Conservation (phyloP, 92 coral and sea anemone species). For the Parazoanthus atlanticus region DNA sequence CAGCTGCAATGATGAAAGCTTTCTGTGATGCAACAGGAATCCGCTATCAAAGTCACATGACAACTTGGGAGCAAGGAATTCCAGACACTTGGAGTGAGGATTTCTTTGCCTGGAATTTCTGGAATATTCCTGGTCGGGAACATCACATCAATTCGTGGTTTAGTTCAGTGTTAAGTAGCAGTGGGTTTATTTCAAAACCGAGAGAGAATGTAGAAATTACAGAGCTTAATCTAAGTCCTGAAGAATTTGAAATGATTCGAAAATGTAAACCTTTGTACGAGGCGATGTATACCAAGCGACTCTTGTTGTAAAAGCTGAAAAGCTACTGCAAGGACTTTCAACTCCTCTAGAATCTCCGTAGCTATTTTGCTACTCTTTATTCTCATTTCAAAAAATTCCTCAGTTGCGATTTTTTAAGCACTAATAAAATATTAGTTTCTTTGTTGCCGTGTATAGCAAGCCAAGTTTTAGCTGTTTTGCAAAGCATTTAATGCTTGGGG, state of each 20-base stretch:
- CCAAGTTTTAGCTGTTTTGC: too few relatives aligned
- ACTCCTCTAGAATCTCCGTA: too few relatives aligned
- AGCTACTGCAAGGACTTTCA: too few relatives aligned
- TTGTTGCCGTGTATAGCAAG: too few relatives aligned
- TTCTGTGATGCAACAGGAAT: slow-evolving; percentile 9
- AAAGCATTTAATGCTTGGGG: too few relatives aligned
- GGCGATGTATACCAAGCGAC: neutral
- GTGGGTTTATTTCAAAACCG: neutral
- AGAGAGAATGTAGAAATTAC: neutral
- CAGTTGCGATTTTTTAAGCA: too few relatives aligned
- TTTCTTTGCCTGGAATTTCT: neutral
- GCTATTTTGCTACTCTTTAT: too few relatives aligned
- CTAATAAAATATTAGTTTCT: too few relatives aligned
- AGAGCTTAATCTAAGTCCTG: neutral
- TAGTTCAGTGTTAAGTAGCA: neutral
- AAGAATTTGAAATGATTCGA: neutral
- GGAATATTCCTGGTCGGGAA: neutral
- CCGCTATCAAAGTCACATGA: neutral
- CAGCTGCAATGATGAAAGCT: neutral
- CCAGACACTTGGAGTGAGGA: neutral
- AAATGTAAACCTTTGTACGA: slow-evolving; percentile 2
- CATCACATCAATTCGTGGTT: neutral
- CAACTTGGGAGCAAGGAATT: neutral
- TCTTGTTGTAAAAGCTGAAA: neutral
- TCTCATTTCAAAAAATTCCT: too few relatives aligned